Base-by-base conservation (phyloP, 2,113 vertebrate species). In the Aix galericulata region DNA sequence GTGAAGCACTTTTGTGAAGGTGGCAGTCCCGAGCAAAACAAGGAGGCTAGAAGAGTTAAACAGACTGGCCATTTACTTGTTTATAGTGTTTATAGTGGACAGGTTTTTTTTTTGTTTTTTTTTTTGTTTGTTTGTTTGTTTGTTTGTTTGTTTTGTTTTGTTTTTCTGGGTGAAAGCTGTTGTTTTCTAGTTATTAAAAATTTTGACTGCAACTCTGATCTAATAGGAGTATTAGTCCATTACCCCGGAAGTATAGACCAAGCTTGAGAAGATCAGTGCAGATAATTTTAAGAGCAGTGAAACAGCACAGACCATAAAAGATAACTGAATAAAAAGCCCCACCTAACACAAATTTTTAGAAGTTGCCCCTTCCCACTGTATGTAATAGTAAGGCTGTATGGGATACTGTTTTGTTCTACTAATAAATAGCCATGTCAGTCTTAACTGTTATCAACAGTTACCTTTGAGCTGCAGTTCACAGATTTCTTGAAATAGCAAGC, bases 1-100 rank as follows among this genome's bases (percentile, higher is more conserved):
- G 17, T 18, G 12, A 6, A 18, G 18, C n/a, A 32, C 32, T 16
- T 53, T 3, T 7, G 23, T 3, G 44, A 66, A 34, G 29, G 17
- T 15, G 20, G 7, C 50, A 26, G 40, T 1, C 32, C 83, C 52
- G 38, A 69, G 32, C 2, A 38, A 69, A 74, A 20, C 0, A 64
- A 17, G 17, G 4, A 27, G 13, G 7, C 38, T 4, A 58, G 34
- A 15, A 59, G 22, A 20, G 5, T 27, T 68, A 25, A 44, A n/a
- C 21, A 68, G 46, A 38, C 0, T 42, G 25, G 8, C 3, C 34
- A 17, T 2, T 1, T 4, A 40, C 34, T 90, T 29, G 50, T 26
- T 21, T 6, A 2, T 1, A 58, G 11, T 1, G 5, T 34, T 46
- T 38, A 40, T 34, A 25, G 26, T 16, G 8, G 32, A 17, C 0